These are phyloP conservation scores for Melanchra persicariae DNA, from an alignment of 2,888 invertebrate genomes.

Conservation along the genomic window DNA sequence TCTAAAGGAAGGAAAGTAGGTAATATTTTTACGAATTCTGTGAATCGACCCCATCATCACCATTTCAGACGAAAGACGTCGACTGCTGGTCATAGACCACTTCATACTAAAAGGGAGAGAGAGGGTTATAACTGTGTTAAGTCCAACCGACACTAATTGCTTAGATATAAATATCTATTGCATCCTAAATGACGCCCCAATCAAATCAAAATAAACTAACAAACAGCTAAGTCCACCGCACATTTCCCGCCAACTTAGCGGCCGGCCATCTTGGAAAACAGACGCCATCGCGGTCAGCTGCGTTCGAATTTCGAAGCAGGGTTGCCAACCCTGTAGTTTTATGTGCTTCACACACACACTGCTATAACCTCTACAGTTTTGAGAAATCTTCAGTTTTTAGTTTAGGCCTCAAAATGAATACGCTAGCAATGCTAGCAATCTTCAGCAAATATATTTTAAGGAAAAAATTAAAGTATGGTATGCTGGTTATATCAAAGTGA, in stretches of 20 bases:
- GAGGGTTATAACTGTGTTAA: background rate
- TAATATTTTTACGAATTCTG: background rate
- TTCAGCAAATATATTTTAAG: too few relatives aligned
- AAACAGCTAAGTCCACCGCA: slow-evolving; percentile 62
- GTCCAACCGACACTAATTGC: slow-evolving; percentile 32
- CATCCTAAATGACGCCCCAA: slow-evolving; percentile 35
- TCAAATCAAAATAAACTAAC: slow-evolving; percentile 58
- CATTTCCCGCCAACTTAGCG: slow-evolving; percentile 68
- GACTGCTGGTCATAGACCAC: background rate
- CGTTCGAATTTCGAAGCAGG: slow-evolving; percentile 37
- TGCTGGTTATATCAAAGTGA: too few relatives aligned
- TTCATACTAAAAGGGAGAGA: background rate
- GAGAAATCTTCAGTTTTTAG: too few relatives aligned
- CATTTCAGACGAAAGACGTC: background rate
- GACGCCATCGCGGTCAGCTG: slow-evolving; percentile 61
- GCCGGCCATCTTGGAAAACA: slow-evolving; percentile 68
- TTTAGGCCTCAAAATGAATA: too few relatives aligned
- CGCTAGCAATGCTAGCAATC: too few relatives aligned
- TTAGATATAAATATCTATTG: slow-evolving; percentile 15
- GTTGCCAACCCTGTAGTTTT: background rate
- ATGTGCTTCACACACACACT: background rate
- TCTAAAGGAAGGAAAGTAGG: too few relatives aligned
- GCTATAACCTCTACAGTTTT: too few relatives aligned
- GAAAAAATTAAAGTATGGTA: too few relatives aligned
- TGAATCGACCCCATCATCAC: background rate